Percentiles rank a stretch among this genome's conserved stretches.
These are phyloP conservation scores for Ormyrus thymus DNA, from an alignment of 2,888 invertebrate species.

Conservation along the genomic window DNA sequence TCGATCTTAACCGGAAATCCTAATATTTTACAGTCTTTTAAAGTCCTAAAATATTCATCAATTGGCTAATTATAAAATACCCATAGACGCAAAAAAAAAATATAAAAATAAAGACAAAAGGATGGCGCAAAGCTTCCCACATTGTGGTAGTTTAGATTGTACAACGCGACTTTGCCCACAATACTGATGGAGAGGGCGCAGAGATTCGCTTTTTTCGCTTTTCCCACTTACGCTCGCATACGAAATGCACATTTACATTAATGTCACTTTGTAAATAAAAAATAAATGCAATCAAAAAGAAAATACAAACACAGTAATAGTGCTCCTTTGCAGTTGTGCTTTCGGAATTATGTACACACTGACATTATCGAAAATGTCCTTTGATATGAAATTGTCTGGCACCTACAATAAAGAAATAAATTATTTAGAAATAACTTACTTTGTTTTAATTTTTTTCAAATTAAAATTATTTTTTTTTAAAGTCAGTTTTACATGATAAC, in stretches of 20 bases:
- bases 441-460: not conserved
- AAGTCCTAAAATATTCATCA: constrained; percentile 77
- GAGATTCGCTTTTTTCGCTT: not conserved
- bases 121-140: constrained; percentile 35
- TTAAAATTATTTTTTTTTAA: not conserved
- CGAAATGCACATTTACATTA: constrained; percentile 9
- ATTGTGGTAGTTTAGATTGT: not conserved
- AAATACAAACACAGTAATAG: constrained; percentile 89
- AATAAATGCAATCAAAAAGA: constrained; percentile 1
- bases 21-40: constrained; percentile 89
- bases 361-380: constrained; percentile 94
- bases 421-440: not conserved
- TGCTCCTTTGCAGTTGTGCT: constrained; percentile 90
- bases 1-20: constrained; percentile 95
- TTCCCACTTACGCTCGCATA: not conserved
- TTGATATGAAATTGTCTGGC: constrained; percentile 92
- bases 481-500: not conserved
- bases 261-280: not conserved
- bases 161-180: constrained; percentile 3
- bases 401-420: constrained; percentile 77
- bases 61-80: constrained; percentile 34
- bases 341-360: constrained; percentile 97
- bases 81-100: constrained; percentile 22
- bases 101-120: constrained; percentile 40
- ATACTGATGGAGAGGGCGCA: constrained; percentile 30